phyloP scores from a whole-genome alignment of 2,888 invertebrate species.

The Diabrotica balteata region DNA sequence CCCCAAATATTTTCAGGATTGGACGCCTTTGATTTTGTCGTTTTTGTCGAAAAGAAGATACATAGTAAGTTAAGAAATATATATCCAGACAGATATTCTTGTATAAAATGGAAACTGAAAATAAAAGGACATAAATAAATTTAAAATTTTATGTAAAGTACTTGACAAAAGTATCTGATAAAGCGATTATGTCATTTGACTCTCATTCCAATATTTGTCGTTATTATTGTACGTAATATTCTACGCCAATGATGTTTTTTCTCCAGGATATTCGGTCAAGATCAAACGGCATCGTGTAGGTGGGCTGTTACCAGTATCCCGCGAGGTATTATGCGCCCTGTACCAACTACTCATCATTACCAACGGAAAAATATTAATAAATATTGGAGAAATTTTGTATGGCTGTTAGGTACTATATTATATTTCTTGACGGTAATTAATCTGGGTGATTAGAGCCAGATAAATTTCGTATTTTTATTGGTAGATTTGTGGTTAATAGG shows the following conservation, averaged over 20 bases:
- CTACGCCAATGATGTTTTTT: conserved; percentile 5
- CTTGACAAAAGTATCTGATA: no score
- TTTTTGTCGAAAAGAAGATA: no score
- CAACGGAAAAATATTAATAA: conserved; percentile 27
- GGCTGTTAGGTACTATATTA: conserved; percentile 19
- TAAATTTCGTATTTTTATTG: conserved; percentile 6
- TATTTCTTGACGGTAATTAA: conserved; percentile 12
- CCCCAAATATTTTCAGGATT: no score
- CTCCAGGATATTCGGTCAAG: conserved; percentile 19
- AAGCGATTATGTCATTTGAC: no score
- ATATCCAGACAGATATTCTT: no score
- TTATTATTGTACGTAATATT: not conserved
- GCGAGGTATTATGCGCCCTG: conserved; percentile 27
- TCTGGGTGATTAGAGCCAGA: conserved; percentile 13
- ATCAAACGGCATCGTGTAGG: conserved; percentile 31
- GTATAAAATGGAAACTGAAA: no score
- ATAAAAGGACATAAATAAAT: no score
- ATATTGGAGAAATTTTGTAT: conserved; percentile 27
- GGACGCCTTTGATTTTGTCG: no score
- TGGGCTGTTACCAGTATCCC: conserved; percentile 31
- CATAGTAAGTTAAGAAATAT: no score
- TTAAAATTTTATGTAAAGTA: no score
- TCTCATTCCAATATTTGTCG: no score
- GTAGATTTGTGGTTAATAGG: no score
- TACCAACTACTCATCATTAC: conserved; percentile 22